Evolutionary conservation across 2,113 vertebrate species (phyloP).

Genomic region (Lethenteron reissneri): DNA sequence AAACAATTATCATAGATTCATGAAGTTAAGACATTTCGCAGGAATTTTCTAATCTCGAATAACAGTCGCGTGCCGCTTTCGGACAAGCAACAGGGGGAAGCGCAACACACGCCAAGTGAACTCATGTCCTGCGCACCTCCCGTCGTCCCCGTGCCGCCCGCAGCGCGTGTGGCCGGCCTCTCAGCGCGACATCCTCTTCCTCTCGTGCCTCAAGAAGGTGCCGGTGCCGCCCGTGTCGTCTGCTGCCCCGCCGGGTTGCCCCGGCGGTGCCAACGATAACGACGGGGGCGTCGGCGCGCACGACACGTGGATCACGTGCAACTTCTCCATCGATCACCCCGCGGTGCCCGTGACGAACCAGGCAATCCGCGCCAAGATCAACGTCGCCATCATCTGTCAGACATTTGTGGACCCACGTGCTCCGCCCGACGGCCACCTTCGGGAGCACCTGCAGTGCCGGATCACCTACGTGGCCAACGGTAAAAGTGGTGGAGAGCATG

Average conservation of each 20-base stretch:
- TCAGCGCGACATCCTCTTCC: constrained; percentile 3
- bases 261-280: too few species aligned
- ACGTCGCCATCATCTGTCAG: constrained; percentile 2
- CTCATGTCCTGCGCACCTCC: too few species aligned
- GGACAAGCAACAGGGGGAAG: too few species aligned
- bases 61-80: too few species aligned
- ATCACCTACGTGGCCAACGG: not conserved
- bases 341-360: not conserved
- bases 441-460: not conserved
- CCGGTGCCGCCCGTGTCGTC: not conserved
- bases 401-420: not conserved
- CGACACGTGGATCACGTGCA: constrained; percentile 2
- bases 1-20: too few species aligned
- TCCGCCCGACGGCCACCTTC: not conserved
- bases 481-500: not conserved
- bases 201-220: constrained; percentile 3
- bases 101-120: too few species aligned
- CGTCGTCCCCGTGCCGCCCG: not conserved
- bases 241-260: too few species aligned
- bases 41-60: too few species aligned
- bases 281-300: too few species aligned
- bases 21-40: too few species aligned
- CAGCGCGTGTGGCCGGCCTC: constrained; percentile 5
- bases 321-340: constrained; percentile 4
- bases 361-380: not conserved